Conservation (phyloP, 2,797 vertebrate species). For the Phylloscopus collybita region DNA sequence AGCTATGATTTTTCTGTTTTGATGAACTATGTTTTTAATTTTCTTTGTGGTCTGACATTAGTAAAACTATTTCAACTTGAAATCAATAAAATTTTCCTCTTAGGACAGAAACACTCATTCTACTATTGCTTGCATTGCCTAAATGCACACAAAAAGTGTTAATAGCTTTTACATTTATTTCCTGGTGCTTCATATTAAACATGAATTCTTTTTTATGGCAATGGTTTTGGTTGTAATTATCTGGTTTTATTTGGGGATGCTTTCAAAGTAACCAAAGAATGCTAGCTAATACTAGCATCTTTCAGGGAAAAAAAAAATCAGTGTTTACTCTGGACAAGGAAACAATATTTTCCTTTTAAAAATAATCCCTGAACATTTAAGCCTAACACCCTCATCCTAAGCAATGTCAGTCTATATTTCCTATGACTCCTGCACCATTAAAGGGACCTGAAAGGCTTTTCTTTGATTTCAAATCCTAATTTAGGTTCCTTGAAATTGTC, state of each 20-base stretch:
- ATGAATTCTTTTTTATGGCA: neutral
- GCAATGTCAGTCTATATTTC: neutral
- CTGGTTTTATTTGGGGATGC: neutral
- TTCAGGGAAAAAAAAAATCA: accelerated
- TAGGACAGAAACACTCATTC: neutral
- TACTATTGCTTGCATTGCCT: neutral
- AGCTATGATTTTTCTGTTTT: neutral
- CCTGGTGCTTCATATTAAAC: neutral
- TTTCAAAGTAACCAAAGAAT: neutral
- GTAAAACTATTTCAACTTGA: neutral
- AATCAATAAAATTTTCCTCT: neutral
- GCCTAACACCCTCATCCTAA: neutral
- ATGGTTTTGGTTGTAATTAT: neutral
- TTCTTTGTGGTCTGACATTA: neutral
- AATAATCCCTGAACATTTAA: neutral
- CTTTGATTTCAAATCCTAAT: neutral
- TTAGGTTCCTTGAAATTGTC: neutral
- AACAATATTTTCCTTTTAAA: neutral
- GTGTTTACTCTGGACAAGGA: neutral
- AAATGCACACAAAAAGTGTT: neutral
- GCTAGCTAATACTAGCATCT: neutral
- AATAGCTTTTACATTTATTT: neutral
- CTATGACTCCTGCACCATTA: neutral
- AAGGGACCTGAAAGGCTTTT: neutral
- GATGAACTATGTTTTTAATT: neutral